Percentiles rank a stretch among this genome's conserved stretches.
phyloP scores from a whole-genome alignment of 2,113 vertebrate species.

The Melanostigma gelatinosum region DNA sequence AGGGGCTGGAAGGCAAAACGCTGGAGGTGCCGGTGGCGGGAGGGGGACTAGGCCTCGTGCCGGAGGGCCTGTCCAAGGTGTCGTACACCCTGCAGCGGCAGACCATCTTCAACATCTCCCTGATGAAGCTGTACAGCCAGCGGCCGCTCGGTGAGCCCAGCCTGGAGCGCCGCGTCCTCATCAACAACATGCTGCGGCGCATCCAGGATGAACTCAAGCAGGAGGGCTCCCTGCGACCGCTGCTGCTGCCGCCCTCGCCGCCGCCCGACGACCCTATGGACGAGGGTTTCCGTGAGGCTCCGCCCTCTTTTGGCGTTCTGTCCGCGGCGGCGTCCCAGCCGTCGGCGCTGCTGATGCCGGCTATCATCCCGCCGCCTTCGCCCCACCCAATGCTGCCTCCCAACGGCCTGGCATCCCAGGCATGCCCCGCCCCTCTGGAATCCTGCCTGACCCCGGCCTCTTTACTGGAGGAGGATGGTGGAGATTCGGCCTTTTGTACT shows the following conservation, averaged over 20 bases:
- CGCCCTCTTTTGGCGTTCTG: slow-evolving; percentile 84
- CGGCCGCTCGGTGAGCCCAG: slow-evolving; percentile 93
- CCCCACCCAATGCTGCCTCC: slow-evolving; percentile 71
- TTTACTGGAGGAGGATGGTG: slow-evolving; percentile 90
- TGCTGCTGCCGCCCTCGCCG: slow-evolving; percentile 87
- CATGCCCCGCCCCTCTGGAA: slow-evolving; percentile 84
- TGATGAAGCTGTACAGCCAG: slow-evolving; percentile 99
- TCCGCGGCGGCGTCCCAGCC: slow-evolving; percentile 66
- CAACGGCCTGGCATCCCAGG: slow-evolving; percentile 51
- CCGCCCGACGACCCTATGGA: slow-evolving; percentile 88
- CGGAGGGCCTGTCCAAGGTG: slow-evolving; percentile 93
- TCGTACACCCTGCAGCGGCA: slow-evolving; percentile 99
- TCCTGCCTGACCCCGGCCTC: slow-evolving; percentile 96
- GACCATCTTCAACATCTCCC: slow-evolving; percentile 99
- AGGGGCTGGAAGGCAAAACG: slow-evolving; percentile 98
- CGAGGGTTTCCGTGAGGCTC: slow-evolving; percentile 89
- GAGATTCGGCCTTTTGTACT: slow-evolving; percentile 85
- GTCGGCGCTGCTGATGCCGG: slow-evolving; percentile 66
- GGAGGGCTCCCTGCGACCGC: slow-evolving; percentile 91
- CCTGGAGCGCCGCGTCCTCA: slow-evolving; percentile 95
- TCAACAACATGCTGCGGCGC: slow-evolving; percentile 98
- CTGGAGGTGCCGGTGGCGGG: slow-evolving; percentile 84
- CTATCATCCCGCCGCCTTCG: slow-evolving; percentile 80
- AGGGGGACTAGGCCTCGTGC: slow-evolving; percentile 44
- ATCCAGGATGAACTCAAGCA: slow-evolving; percentile 98